A percentile compares a stretch with the other conserved stretches of the same genome.
These are phyloP conservation scores for Aegypius monachus DNA, from an alignment of 2,113 vertebrate genomes.

Conservation along the genomic window DNA sequence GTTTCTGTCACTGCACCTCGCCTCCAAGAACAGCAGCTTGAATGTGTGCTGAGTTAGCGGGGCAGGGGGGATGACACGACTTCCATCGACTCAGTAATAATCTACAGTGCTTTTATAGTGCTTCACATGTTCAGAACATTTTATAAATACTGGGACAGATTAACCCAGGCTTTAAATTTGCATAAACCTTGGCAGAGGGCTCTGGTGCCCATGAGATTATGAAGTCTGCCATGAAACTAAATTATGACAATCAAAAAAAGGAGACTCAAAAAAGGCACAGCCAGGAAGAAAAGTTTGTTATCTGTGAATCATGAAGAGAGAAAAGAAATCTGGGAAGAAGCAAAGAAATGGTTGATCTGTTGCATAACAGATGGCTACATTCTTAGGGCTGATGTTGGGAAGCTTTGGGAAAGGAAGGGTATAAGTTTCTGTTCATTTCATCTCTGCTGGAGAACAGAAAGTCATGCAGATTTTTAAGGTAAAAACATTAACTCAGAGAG, in stretches of 20 bases:
- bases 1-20: background rate
- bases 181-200: conserved; percentile 44
- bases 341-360: background rate
- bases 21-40: background rate
- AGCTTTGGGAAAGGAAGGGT: background rate
- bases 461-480: background rate
- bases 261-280: background rate
- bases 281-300: background rate
- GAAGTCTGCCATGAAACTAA: background rate
- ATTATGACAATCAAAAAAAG: background rate
- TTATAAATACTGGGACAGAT: background rate
- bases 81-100: background rate
- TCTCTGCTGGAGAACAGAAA: background rate
- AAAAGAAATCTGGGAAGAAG: background rate
- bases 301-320: background rate
- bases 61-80: background rate
- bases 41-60: background rate
- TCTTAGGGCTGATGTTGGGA: background rate
- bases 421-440: background rate
- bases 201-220: conserved; percentile 33
- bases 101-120: background rate
- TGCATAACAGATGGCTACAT: background rate
- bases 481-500: background rate
- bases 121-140: conserved; percentile 7
- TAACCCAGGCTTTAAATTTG: conserved; percentile 57